Evolutionary conservation across 2,797 vertebrate species (phyloP), one percentile per base, ranked within the genome.

Genomic region (Microcaecilia unicolor): DNA sequence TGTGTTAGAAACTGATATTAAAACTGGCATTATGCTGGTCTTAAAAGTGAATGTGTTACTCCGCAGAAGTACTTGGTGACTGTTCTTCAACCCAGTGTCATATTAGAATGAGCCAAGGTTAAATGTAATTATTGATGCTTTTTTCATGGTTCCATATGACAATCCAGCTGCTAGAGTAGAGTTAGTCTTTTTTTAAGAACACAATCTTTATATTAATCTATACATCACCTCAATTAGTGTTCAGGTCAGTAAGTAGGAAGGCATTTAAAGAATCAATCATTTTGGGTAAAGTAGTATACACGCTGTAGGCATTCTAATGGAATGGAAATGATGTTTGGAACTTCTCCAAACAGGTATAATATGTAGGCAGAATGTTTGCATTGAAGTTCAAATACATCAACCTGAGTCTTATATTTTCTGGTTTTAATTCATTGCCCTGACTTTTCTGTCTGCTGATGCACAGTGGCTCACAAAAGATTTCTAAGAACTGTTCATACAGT

Each of bases 181-280:
- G 64, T 61, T 65, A 58, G 43, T 51, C 55, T 46, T 22, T 64
- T 70, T 68, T 48, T 58, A 56, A 55, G 72, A 65, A 48, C 43
- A 36, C 36, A 19, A 20, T 33, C 48, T 70, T 58, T 41, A 43
- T 65, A 73, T 78, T 76, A 67, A 78, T 72, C 64, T 62, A 41
- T 61, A 57, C 44, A 48, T 44, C 74, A 70, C 63, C 68, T 74
- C 72, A 78, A 64, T 82, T 80, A 75, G 37, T 26, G 58, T 68
- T 65, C 55, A 59, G 74, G 74, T 79, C 76, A 73, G 60, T 57
- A 64, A 78, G 56, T 66, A 58, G 51, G 48, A 67, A 71, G 62
- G 66, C 54, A 48, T 76, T 80, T 79, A 71, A 56, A 56, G 70
- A 79, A 75, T 81, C 76, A 78, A 71, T 82, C 72, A 71, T 72